phyloP scores from a whole-genome alignment of 2,113 vertebrate genomes.

The Candoia aspera region DNA sequence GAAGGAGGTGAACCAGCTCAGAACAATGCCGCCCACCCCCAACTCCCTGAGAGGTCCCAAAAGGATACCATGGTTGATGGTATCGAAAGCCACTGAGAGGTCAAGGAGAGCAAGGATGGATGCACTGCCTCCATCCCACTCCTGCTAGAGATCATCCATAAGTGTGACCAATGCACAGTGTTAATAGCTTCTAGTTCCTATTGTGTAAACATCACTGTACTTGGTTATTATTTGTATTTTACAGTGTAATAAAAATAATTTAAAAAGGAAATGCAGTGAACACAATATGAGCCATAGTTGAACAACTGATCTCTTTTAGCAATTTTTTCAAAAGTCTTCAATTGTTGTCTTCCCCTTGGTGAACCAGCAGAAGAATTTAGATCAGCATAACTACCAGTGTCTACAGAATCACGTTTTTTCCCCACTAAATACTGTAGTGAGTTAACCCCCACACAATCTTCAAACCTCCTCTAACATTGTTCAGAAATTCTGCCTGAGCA shows the following conservation, averaged over 20 bases:
- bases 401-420: not conserved
- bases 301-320: not conserved
- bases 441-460: not conserved
- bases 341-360: not conserved
- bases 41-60: no score
- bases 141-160: no score
- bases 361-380: not conserved
- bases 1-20: no score
- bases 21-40: no score
- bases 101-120: no score
- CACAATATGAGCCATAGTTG: not conserved
- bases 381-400: not conserved
- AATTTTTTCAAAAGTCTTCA: not conserved
- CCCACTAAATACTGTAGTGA: not conserved
- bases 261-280: not conserved
- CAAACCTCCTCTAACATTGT: not conserved
- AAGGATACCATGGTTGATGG: no score
- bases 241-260: not conserved
- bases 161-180: not conserved
- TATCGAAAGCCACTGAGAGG: no score
- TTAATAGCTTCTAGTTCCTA: not conserved
- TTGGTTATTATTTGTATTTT: not conserved
- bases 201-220: not conserved
- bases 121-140: no score
- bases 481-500: not conserved